Evolutionary conservation across 2,113 vertebrate species (phyloP), one percentile per base, ranked within the genome.

Genomic region (Spizaetus ornatus): DNA sequence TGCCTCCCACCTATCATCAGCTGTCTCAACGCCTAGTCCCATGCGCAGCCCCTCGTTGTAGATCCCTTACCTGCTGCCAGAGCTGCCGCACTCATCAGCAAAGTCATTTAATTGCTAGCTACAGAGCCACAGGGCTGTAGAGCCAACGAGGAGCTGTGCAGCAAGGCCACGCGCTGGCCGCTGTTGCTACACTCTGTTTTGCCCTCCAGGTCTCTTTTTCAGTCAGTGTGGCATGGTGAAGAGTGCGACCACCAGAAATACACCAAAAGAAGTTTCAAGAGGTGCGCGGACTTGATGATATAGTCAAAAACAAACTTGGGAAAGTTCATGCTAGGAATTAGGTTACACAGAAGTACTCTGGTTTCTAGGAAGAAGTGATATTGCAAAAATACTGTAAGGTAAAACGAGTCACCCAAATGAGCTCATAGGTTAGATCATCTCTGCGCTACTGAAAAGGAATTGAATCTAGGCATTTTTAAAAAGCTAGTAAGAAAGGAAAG

Each of bases 131-230:
- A 11, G 73, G 45, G 27, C 25, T 59, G 23, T 29, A 61, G 45
- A 77, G 31, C 31, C 42, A 55, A 4, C 0, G 2, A 38, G 29
- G 1, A 50, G 6, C 26, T 82, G 45, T 70, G 73, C 34, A 65
- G 16, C 25, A 70, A 50, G 43, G 47, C 17, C 47, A 5, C 9
- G 6, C 0, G 0, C 6, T 59, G 47, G 32, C 34, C 6, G 1
- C 8, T 7, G 48, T 23, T 58, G 14, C 31, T 62, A 13, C 5
- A 16, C 17, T 80, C 42, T 29, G 22, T 19, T 71, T 85, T 76
- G 50, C 55, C 23, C 20, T 76, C 1, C 0, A 74, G 7, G 5
- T 59, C 83, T 61, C 4, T 29, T 67, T 72, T 79, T 72, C 13
- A 11, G 38, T 48, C 61, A 52, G 25, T 7, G 15, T 40, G 42